Percentiles rank a stretch among this genome's conserved stretches.
These are phyloP conservation scores for Archocentrus centrarchus DNA, from an alignment of 2,113 vertebrate genomes.

Conservation along the genomic window DNA sequence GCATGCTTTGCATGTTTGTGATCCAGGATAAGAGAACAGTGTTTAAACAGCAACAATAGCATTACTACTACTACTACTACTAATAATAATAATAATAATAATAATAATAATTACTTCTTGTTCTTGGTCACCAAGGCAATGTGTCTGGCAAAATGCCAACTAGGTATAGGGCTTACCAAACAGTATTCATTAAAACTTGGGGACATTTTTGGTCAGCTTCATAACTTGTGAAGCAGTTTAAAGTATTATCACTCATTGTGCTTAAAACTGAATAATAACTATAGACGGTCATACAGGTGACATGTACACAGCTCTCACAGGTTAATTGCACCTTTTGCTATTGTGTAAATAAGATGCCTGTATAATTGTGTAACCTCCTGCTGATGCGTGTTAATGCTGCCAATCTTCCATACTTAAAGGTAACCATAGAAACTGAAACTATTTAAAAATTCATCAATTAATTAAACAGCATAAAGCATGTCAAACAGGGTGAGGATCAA, in stretches of 20 bases:
- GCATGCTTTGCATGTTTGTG: conserved; percentile 69
- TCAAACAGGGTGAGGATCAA: neutral
- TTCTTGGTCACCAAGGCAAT: conserved; percentile 20
- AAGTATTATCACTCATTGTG: neutral
- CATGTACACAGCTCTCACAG: neutral
- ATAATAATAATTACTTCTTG: neutral
- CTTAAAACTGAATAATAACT: conserved; percentile 33
- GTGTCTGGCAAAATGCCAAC: neutral
- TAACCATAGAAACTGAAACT: conserved; percentile 38
- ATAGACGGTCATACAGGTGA: conserved; percentile 3
- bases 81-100: neutral
- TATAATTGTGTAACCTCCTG: neutral
- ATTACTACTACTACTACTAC: neutral
- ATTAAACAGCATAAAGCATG: neutral
- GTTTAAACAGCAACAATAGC: neutral
- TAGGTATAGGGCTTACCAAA: conserved; percentile 4
- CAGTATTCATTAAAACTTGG: conserved; percentile 11
- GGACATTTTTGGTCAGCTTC: neutral
- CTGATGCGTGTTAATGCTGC: neutral
- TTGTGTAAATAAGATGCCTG: conserved; percentile 2
- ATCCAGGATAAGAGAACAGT: conserved; percentile 56
- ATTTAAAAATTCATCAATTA: neutral
- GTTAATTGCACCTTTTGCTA: neutral
- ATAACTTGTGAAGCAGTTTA: neutral
- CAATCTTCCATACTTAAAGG: conserved; percentile 10